phyloP scores from a whole-genome alignment of 2,113 vertebrate genomes.

The Cochlearius cochlearius region DNA sequence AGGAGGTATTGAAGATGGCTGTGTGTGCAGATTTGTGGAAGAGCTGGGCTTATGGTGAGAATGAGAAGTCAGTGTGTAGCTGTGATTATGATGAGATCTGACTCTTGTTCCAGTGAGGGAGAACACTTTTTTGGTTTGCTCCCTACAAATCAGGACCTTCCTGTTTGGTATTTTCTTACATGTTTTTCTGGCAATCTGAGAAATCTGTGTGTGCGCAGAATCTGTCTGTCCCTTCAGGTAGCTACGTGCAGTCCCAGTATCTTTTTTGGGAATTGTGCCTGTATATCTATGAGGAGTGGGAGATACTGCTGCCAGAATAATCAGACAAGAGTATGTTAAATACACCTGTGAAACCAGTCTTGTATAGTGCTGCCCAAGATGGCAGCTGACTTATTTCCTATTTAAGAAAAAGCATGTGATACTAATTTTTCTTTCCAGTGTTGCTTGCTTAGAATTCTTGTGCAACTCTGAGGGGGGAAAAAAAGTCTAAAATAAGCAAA shows the following conservation, averaged over 20 bases:
- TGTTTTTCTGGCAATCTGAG: background rate
- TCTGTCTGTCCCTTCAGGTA: background rate
- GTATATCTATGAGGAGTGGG: background rate
- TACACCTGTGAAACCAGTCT: background rate
- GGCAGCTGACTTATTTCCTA: background rate
- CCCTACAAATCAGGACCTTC: background rate
- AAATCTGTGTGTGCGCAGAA: background rate
- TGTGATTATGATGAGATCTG: accelerated
- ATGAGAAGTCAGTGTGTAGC: background rate
- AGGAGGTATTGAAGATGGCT: background rate
- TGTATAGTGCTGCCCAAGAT: background rate
- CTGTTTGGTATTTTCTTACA: background rate
- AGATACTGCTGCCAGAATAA: background rate
- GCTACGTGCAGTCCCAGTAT: background rate
- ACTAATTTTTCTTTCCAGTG: background rate
- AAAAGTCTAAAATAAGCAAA: background rate
- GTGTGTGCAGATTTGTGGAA: background rate
- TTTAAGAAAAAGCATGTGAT: background rate
- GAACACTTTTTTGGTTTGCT: background rate
- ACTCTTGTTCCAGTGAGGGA: background rate
- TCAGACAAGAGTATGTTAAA: background rate
- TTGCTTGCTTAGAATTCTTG: background rate
- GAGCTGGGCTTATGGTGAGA: background rate
- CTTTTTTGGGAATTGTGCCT: background rate
- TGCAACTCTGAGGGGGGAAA: background rate